Evolutionary conservation across 23 tunicate species (phyloP).

Genomic region (Styela clava): DNA sequence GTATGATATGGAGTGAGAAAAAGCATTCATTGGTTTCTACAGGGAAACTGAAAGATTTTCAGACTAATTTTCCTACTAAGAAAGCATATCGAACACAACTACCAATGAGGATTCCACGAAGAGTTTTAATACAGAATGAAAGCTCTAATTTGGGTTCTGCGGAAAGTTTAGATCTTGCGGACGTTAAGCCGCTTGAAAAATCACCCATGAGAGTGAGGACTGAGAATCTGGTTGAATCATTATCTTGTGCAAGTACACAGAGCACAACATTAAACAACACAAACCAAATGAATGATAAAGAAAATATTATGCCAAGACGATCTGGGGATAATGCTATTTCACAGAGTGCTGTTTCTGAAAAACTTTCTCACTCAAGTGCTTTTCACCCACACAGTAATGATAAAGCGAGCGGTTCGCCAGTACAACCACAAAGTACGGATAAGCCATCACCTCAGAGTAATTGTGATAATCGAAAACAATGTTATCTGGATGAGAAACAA

Average conservation of each 20-base stretch:
- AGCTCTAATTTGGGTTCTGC: neutral
- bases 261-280: neutral
- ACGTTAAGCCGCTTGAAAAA: neutral
- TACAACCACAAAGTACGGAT: neutral
- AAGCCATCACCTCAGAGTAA: neutral
- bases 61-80: neutral
- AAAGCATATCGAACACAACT: neutral
- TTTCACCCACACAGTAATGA: neutral
- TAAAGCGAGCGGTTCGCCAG: neutral
- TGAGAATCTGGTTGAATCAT: neutral
- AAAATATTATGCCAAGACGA: neutral
- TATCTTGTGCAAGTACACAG: neutral
- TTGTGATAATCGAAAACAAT: neutral
- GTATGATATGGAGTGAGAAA: neutral
- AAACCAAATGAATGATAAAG: neutral
- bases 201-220: neutral
- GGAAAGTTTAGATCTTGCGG: neutral
- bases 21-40: neutral
- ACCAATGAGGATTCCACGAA: neutral
- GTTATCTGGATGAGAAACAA: neutral
- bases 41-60: neutral
- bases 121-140: neutral
- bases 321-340: neutral
- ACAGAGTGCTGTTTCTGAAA: neutral
- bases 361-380: neutral